phyloP scores from a whole-genome alignment of 1,140 invertebrate species.

The Epicauta chinensis region DNA sequence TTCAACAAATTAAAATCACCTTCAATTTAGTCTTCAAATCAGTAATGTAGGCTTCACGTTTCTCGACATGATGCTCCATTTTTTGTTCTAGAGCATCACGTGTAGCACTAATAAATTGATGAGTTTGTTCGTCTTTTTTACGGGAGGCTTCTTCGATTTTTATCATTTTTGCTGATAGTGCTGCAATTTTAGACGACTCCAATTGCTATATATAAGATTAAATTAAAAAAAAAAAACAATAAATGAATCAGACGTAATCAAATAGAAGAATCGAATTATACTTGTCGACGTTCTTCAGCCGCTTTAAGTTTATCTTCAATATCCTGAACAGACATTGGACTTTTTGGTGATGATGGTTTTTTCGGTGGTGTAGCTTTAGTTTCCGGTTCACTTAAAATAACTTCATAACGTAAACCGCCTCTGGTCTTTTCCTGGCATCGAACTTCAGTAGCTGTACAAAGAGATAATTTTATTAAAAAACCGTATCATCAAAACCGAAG shows the following conservation, averaged over 20 bases:
- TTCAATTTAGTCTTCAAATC: constrained; percentile 82
- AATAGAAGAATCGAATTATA: constrained; percentile 33
- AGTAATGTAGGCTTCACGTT: constrained; percentile 80
- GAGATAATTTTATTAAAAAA: constrained; percentile 1
- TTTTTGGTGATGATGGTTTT: constrained; percentile 57
- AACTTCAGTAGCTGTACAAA: constrained; percentile 70
- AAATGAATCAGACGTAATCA: neutral
- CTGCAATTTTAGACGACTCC: constrained; percentile 77
- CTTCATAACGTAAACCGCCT: constrained; percentile 87
- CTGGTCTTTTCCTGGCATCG: constrained; percentile 82
- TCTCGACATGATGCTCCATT: constrained; percentile 82
- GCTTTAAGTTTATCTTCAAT: constrained; percentile 87
- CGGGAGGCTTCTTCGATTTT: constrained; percentile 86
- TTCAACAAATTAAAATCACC: constrained; percentile 47
- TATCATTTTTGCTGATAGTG: constrained; percentile 69
- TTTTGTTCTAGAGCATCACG: constrained; percentile 82
- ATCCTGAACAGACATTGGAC: constrained; percentile 65
- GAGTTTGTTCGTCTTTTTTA: constrained; percentile 81
- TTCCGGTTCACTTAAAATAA: constrained; percentile 81
- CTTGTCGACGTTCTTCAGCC: constrained; percentile 84
- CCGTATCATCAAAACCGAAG: too few species aligned
- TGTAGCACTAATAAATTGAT: constrained; percentile 73
- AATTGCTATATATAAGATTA: constrained; percentile 58
- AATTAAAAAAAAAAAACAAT: neutral
- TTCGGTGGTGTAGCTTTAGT: constrained; percentile 70